phyloP scores from a whole-genome alignment of 2,888 invertebrate species.

The Isotomurus palustris region DNA sequence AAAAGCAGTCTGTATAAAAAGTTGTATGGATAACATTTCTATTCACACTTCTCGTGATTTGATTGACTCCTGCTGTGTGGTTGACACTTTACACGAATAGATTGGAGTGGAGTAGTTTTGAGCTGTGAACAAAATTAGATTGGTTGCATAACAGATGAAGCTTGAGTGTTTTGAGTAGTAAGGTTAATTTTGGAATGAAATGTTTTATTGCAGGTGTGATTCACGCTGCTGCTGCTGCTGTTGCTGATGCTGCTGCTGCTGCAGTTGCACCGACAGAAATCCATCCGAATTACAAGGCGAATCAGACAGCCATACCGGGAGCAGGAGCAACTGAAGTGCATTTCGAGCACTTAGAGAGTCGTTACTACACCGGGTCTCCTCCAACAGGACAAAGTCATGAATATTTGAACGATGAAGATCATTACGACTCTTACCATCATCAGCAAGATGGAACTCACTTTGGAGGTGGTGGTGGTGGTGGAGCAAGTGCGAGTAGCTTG shows the following conservation, averaged over 20 bases:
- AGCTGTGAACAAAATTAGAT: too few species aligned
- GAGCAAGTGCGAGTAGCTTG: conserved; percentile 9
- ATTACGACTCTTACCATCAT: neutral
- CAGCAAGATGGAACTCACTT: conserved; percentile 7
- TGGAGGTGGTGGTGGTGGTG: too few species aligned
- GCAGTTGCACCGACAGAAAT: neutral
- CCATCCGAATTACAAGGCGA: neutral
- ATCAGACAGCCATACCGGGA: neutral
- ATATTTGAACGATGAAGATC: conserved; percentile 5
- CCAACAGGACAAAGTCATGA: neutral
- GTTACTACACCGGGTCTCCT: neutral
- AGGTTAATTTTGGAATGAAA: too few species aligned
- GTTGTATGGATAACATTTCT: too few species aligned
- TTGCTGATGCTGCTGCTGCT: neutral
- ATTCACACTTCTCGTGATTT: too few species aligned
- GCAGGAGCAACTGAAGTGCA: conserved; percentile 2
- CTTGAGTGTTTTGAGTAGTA: too few species aligned
- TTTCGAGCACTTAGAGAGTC: neutral
- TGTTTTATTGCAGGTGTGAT: neutral
- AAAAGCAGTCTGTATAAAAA: too few species aligned
- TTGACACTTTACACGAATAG: too few species aligned
- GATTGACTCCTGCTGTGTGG: too few species aligned
- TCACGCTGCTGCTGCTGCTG: neutral
- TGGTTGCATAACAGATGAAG: too few species aligned
- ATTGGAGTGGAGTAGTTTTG: too few species aligned